These are phyloP conservation scores for Bradypus variegatus DNA, from an alignment of 2,797 vertebrate genomes.

Conservation along the genomic window DNA sequence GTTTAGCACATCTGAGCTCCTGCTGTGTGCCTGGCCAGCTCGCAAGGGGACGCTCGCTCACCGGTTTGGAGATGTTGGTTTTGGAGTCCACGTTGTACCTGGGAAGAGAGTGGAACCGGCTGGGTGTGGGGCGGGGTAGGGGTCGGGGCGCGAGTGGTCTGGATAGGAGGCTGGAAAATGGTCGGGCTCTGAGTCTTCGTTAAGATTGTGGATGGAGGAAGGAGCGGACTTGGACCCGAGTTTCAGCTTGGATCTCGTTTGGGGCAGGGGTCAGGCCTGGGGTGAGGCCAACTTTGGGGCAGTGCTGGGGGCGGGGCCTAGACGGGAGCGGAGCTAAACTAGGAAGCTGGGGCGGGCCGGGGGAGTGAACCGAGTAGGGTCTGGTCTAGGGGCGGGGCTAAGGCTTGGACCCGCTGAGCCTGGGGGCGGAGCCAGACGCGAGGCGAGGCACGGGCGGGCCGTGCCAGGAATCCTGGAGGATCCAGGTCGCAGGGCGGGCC, in stretches of 20 bases:
- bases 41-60: slow-evolving; percentile 71
- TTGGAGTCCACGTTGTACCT: slow-evolving; percentile 97
- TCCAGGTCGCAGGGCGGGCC: neutral
- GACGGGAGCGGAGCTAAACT: neutral
- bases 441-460: neutral
- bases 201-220: neutral
- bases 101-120: slow-evolving; percentile 44
- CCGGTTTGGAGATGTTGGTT: slow-evolving; percentile 94
- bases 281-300: neutral
- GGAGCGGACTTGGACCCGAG: neutral
- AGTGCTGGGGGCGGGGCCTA: neutral
- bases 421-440: neutral
- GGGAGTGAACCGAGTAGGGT: neutral
- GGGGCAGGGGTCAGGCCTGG: neutral
- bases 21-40: neutral
- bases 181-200: neutral
- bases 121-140: neutral
- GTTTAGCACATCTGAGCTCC: neutral
- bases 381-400: neutral
- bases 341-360: neutral
- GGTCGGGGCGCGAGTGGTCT: neutral
- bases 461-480: neutral
- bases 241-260: neutral
- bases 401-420: neutral
- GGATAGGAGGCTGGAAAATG: neutral